Percentiles rank a stretch among this genome's conserved stretches.
These are phyloP conservation scores for Hirundichthys speculiger DNA, from an alignment of 2,113 vertebrate species.

Conservation along the genomic window DNA sequence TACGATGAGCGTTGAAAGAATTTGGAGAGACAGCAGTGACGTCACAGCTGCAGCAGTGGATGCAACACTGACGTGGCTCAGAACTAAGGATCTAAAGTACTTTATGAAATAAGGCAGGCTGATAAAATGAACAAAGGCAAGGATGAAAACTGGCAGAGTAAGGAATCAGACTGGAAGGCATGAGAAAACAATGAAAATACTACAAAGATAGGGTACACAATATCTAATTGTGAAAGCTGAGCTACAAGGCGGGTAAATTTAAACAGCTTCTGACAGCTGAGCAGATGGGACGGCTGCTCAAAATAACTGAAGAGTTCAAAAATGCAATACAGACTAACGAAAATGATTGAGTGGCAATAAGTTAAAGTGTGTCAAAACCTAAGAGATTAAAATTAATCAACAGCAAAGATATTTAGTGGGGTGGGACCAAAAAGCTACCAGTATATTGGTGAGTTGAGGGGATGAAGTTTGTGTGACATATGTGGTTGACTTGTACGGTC, in stretches of 20 bases:
- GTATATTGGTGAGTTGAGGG: too few relatives aligned
- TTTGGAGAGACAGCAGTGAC: slow-evolving; percentile 4
- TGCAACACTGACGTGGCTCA: background rate
- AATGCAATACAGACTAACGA: too few relatives aligned
- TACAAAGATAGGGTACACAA: background rate
- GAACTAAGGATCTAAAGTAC: background rate
- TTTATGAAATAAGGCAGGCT: background rate
- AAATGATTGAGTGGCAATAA: too few relatives aligned
- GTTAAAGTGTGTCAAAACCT: too few relatives aligned
- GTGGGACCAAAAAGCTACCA: too few relatives aligned
- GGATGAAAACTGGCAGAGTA: slow-evolving; percentile 1
- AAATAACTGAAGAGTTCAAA: too few relatives aligned
- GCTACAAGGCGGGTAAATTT: background rate
- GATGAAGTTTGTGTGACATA: too few relatives aligned
- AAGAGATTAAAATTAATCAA: too few relatives aligned
- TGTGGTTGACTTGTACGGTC: too few relatives aligned
- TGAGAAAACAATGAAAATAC: slow-evolving; percentile 11
- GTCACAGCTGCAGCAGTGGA: background rate
- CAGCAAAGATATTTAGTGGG: too few relatives aligned
- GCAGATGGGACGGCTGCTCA: background rate
- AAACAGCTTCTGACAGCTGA: too few relatives aligned
- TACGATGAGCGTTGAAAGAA: background rate
- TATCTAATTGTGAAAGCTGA: background rate
- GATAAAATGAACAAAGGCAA: background rate
- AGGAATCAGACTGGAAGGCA: slow-evolving; percentile 5